Conservation (phyloP, 2,797 vertebrate genomes). For the Gymnoscopelus microlampas region DNA sequence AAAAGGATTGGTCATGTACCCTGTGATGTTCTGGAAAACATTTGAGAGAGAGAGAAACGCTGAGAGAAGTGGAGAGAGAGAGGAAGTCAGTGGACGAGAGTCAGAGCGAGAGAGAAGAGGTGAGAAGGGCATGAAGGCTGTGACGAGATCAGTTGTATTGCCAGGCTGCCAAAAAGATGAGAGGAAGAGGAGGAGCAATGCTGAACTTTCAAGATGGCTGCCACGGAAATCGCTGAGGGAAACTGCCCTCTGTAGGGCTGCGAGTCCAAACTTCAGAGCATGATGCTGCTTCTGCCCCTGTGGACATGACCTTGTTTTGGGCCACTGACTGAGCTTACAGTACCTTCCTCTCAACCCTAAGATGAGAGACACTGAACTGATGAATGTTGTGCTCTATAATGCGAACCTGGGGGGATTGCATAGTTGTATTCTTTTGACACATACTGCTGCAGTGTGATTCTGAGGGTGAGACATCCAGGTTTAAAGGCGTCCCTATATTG, state of each 20-base stretch:
- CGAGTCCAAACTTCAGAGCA: slow-evolving; percentile 14
- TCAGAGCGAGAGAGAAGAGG: not conserved
- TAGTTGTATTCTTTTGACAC: slow-evolving; percentile 1
- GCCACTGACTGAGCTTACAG: slow-evolving; percentile 24
- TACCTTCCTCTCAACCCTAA: slow-evolving; percentile 22
- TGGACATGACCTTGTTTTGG: slow-evolving; percentile 4
- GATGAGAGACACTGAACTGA: slow-evolving; percentile 18
- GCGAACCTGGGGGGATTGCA: not conserved
- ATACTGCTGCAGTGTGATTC: slow-evolving; percentile 30
- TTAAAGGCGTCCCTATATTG: too few relatives aligned
- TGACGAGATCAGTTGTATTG: slow-evolving; percentile 15
- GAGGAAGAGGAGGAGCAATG: slow-evolving; percentile 24
- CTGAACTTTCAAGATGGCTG: slow-evolving; percentile 22
- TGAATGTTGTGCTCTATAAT: slow-evolving; percentile 12
- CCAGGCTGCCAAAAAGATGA: too few relatives aligned
- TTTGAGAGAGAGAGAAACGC: slow-evolving; percentile 75
- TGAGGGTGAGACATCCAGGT: not conserved
- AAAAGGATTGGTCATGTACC: slow-evolving; percentile 95
- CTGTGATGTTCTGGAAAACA: slow-evolving; percentile 89
- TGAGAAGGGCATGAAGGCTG: not conserved
- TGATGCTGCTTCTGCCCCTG: slow-evolving; percentile 28
- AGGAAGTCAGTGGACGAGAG: not conserved
- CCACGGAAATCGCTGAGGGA: slow-evolving; percentile 3
- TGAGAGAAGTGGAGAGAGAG: slow-evolving; percentile 12
- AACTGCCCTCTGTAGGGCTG: slow-evolving; percentile 6